Percentiles rank a stretch among this genome's conserved stretches.
Conservation (phyloP, 2,888 invertebrate species). For the Chaetogeoica ovagalla region DNA sequence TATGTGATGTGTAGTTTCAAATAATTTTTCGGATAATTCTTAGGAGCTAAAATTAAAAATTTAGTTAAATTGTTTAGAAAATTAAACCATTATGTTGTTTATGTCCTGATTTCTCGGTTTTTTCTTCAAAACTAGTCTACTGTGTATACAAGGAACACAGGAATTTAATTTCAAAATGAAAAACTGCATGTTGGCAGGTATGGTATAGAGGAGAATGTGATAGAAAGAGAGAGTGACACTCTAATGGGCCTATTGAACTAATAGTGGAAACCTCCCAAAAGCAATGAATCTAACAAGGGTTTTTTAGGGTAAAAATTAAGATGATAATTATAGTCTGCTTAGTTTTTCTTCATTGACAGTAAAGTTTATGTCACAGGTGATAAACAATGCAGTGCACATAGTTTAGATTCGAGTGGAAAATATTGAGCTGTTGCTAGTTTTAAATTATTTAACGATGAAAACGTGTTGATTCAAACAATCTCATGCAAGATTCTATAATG, state of each 20-base stretch:
- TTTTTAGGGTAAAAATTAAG: conserved; percentile 24
- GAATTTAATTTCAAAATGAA: no score
- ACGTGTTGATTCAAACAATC: conserved; percentile 34
- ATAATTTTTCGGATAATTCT: no score
- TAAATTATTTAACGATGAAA: conserved; percentile 40
- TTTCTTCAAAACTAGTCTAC: no score
- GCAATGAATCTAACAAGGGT: conserved; percentile 28
- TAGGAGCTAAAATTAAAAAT: no score
- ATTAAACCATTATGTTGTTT: no score
- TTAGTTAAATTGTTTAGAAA: no score
- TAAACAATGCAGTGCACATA: not conserved
- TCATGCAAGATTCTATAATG: conserved; percentile 24
- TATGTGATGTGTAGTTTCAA: no score
- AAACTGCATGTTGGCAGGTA: no score
- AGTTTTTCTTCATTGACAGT: conserved; percentile 20
- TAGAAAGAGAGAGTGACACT: no score
- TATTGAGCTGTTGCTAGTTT: conserved; percentile 6
- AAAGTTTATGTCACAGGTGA: not conserved
- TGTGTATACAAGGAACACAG: no score
- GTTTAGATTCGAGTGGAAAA: not conserved
- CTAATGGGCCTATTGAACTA: not conserved
- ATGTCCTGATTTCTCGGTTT: no score
- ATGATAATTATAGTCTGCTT: conserved; percentile 9
- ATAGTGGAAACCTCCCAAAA: conserved; percentile 15
- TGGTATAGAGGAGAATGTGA: no score